Evolutionary conservation across 2,797 vertebrate genomes (phyloP).

Genomic region (Naso thynnoides): DNA sequence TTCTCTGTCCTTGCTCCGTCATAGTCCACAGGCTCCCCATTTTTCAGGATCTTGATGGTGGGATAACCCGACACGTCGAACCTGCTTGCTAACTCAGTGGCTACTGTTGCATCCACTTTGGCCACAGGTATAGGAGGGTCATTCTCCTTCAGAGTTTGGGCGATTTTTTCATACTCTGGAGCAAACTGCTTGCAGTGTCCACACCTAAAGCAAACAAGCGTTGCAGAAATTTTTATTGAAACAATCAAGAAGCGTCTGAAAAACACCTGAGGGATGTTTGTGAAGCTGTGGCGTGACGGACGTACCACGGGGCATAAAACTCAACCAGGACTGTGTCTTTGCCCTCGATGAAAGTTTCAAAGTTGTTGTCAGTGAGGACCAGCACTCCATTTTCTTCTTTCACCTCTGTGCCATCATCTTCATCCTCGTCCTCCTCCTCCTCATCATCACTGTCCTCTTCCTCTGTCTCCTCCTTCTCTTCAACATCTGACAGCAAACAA

Average conservation of each 20-base stretch:
- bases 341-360: slow-evolving; percentile 91
- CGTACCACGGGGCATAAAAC: slow-evolving; percentile 97
- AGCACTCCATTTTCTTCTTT: slow-evolving; percentile 96
- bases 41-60: slow-evolving; percentile 97
- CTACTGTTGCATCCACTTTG: slow-evolving; percentile 93
- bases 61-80: slow-evolving; percentile 96
- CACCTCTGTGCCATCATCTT: slow-evolving; percentile 87
- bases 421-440: slow-evolving; percentile 80
- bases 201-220: slow-evolving; percentile 93
- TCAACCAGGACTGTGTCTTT: slow-evolving; percentile 95
- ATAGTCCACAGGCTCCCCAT: slow-evolving; percentile 92
- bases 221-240: too few species aligned
- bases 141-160: slow-evolving; percentile 89
- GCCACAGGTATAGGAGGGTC: slow-evolving; percentile 94
- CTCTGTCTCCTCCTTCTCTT: slow-evolving; percentile 73
- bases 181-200: slow-evolving; percentile 98
- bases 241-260: too few species aligned
- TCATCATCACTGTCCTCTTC: slow-evolving; percentile 79
- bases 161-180: slow-evolving; percentile 96
- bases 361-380: slow-evolving; percentile 91
- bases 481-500: slow-evolving; percentile 56
- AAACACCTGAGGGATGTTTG: neutral
- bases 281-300: neutral
- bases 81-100: slow-evolving; percentile 83
- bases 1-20: slow-evolving; percentile 91